phyloP scores from a whole-genome alignment of 2,113 vertebrate species.

The Coracopsis vasa region DNA sequence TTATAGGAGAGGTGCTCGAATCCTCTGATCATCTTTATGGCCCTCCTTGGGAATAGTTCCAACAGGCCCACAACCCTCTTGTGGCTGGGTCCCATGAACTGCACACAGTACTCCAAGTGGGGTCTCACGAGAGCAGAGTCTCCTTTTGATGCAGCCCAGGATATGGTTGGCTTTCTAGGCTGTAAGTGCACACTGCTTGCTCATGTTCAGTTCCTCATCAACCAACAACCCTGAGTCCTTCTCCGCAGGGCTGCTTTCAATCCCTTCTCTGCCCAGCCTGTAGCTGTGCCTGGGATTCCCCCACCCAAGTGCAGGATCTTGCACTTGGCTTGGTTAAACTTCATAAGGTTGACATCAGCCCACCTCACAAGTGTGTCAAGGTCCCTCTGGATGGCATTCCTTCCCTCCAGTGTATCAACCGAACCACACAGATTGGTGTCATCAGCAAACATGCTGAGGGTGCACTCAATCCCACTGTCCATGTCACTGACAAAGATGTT shows the following conservation, averaged over 20 bases:
- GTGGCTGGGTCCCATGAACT: neutral
- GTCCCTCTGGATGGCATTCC: neutral
- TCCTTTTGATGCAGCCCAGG: neutral
- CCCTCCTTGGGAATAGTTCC: neutral
- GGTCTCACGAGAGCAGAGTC: neutral
- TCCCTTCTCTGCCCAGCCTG: neutral
- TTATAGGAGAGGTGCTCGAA: neutral
- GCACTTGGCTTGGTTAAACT: too few relatives aligned
- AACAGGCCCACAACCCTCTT: neutral
- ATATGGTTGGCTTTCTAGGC: neutral
- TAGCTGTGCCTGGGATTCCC: too few relatives aligned
- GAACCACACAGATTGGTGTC: neutral
- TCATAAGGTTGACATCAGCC: neutral
- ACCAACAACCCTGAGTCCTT: neutral
- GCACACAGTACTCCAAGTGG: neutral
- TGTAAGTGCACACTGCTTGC: fast-evolving
- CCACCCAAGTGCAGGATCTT: too few relatives aligned
- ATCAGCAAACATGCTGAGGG: neutral
- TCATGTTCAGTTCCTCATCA: neutral
- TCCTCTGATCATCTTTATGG: neutral
- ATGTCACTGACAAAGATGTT: neutral
- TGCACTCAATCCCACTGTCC: neutral
- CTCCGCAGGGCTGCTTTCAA: neutral
- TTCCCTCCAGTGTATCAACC: neutral
- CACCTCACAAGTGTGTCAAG: neutral